Base-by-base conservation (phyloP, 2,888 invertebrate species). In the Globia sparganii region DNA sequence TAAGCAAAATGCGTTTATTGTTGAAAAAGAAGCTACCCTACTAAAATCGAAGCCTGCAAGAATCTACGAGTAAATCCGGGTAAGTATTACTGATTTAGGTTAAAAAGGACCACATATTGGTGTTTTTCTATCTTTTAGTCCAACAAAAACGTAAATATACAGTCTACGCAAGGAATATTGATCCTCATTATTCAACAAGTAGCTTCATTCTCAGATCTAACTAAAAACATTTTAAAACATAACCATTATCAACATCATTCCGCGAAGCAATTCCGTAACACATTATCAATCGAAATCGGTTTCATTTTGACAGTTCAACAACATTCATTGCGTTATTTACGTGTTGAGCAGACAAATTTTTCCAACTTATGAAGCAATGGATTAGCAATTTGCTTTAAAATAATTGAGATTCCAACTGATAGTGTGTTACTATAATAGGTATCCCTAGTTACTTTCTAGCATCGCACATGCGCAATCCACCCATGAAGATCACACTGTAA, bases 401-500 rank as follows among this genome's bases (percentile, higher is more conserved):
- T n/a, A n/a, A n/a, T n/a, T n/a, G n/a, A n/a, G n/a, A n/a, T n/a
- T n/a, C n/a, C n/a, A n/a, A n/a, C n/a, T n/a, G n/a, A n/a, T n/a
- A n/a, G n/a, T n/a, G n/a, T n/a, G 75, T 69, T 64, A 75, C n/a
- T 56, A 61, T 67, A 65, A 4, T 34, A 40, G 31, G 37, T 43
- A 37, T 65, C 25, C 56, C 37, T 59, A 65, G 56, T 70, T 61
- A 83, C 53, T 43, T 56, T 15, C 56, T 18, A 28, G 49, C 71
- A 67, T 77, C 79, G 84, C 86, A 78, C 85, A 86, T 89, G 90
- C 87, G 89, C 87, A 87, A 83, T 88, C 78, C 78, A 40, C 66
- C 72, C 79, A 83, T 77, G 79, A 91, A 92, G 91, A 93, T 93
- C 90, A 91, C 90, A 89, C 88, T 91, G 92, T 94, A 94, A 95